Evolutionary conservation across 1,140 invertebrate species (phyloP), one percentile per base, ranked within the genome.

Genomic region (Caenorhabditis latens): DNA sequence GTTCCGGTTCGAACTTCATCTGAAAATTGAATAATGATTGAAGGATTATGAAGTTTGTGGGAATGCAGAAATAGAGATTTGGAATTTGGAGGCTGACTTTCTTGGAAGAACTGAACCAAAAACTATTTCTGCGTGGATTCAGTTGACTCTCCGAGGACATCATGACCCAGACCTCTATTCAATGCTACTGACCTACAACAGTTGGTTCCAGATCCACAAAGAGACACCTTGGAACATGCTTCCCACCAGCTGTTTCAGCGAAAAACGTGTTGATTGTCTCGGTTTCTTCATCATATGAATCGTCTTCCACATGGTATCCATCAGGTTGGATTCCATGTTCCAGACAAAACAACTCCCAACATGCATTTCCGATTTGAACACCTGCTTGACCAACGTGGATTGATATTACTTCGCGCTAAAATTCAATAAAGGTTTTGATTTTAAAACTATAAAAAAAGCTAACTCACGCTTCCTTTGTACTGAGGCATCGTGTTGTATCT

Each of bases 361-460:
- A 95, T 57, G 94, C 95, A 92, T 96, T 96, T 89, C 96, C 96
- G 92, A 96, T 96, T 93, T 97, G 96, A 5, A 96, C 96, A 71
- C 96, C 96, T 86, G 96, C 96, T 93, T 97, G 96, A 82, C 96
- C 96, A 90, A 97, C 95, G 93, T 96, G 96, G 87, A 96, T 95
- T 89, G 95, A 96, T 90, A 96, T 95, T 91, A 95, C 96, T 94
- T 96, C 96, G 11, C 91, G 88, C 93, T 97, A 96, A n/a, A 83
- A 87, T 83, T 94, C 91, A 32, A 2, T 32, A 2, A 32, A 32
- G 93, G 93, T 48, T 48, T 14, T 53, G 24, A 19, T 32, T 24
- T n/a, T 4, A n/a, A 21, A 8, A 46, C 11, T 4, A 32, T 21
- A 0, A 40, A 32, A 63, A 21, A 63, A 32, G 11, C 0, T 0